Evolutionary conservation across 2,797 vertebrate species (phyloP).

Genomic region (Fistularia tabacaria): DNA sequence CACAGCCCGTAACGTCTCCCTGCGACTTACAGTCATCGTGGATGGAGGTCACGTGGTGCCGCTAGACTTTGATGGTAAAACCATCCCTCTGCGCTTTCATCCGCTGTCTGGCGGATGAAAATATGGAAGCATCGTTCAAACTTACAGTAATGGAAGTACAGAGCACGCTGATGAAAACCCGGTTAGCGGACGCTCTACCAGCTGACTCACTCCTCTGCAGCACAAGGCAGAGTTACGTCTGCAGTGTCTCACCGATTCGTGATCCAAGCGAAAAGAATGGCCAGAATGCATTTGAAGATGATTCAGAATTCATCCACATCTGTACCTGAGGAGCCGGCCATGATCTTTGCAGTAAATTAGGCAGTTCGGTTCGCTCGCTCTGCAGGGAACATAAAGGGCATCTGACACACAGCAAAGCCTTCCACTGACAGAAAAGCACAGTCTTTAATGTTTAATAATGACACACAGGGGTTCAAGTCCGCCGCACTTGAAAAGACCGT

Average conservation of each 20-base stretch:
- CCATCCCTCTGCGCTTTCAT: slow-evolving; percentile 73
- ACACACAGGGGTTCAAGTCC: slow-evolving; percentile 70
- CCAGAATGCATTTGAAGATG: slow-evolving; percentile 76
- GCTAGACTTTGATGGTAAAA: slow-evolving; percentile 77
- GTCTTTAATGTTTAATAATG: slow-evolving; percentile 75
- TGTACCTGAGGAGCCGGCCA: slow-evolving; percentile 80
- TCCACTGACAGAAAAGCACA: slow-evolving; percentile 80
- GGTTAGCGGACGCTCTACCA: too few species aligned
- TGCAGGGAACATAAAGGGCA: slow-evolving; percentile 81
- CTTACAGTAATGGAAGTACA: slow-evolving; percentile 68
- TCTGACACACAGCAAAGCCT: slow-evolving; percentile 76
- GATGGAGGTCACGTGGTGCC: too few species aligned
- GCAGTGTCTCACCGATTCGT: slow-evolving; percentile 77
- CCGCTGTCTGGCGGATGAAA: slow-evolving; percentile 67
- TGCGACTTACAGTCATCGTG: slow-evolving; percentile 63
- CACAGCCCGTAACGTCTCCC: slow-evolving; percentile 78
- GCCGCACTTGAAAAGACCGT: slow-evolving; percentile 18
- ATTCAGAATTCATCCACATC: slow-evolving; percentile 86
- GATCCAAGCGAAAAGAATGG: slow-evolving; percentile 78
- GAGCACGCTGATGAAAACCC: too few species aligned
- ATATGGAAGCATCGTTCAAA: slow-evolving; percentile 68
- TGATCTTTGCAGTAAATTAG: slow-evolving; percentile 79
- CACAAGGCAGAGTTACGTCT: slow-evolving; percentile 81
- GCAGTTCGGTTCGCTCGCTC: slow-evolving; percentile 80
- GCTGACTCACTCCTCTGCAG: too few species aligned